These are phyloP conservation scores for Heliocidaris erythrogramma DNA, from an alignment of 35 echinoderm and acorn worm species.

Conservation along the genomic window DNA sequence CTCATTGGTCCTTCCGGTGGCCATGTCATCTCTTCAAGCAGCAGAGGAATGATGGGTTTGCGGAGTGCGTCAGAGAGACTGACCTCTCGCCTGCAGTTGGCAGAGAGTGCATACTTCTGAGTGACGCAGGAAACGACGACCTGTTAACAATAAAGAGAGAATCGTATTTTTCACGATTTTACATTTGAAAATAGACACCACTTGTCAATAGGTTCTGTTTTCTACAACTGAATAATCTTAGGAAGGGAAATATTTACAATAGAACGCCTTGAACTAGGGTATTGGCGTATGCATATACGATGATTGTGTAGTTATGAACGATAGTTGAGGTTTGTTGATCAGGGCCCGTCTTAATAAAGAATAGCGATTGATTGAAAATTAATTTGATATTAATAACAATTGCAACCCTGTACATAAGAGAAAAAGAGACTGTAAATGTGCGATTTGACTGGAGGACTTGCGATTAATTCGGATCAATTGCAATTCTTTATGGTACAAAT, in stretches of 20 bases:
- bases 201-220: background rate
- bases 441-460: too few species aligned
- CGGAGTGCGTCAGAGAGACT: conserved; percentile 86
- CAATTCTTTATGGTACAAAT: too few species aligned
- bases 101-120: conserved; percentile 86
- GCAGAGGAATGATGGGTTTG: conserved; percentile 86
- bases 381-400: too few species aligned
- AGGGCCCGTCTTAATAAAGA: background rate
- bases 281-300: too few species aligned
- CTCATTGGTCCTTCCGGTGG: conserved; percentile 95
- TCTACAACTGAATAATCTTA: background rate
- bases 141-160: conserved; percentile 51
- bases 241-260: background rate
- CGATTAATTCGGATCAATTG: too few species aligned
- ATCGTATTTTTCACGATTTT: background rate
- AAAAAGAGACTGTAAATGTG: too few species aligned
- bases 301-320: too few species aligned
- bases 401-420: background rate
- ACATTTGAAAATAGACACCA: background rate
- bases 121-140: conserved; percentile 90
- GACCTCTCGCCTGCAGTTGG: conserved; percentile 93
- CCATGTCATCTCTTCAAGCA: conserved; percentile 83
- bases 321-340: too few species aligned
- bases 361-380: too few species aligned
- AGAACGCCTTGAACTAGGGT: too few species aligned